Evolutionary conservation across 2,797 vertebrate genomes (phyloP), one percentile per base, ranked within the genome.

Genomic region (Synaphobranchus kaupii): DNA sequence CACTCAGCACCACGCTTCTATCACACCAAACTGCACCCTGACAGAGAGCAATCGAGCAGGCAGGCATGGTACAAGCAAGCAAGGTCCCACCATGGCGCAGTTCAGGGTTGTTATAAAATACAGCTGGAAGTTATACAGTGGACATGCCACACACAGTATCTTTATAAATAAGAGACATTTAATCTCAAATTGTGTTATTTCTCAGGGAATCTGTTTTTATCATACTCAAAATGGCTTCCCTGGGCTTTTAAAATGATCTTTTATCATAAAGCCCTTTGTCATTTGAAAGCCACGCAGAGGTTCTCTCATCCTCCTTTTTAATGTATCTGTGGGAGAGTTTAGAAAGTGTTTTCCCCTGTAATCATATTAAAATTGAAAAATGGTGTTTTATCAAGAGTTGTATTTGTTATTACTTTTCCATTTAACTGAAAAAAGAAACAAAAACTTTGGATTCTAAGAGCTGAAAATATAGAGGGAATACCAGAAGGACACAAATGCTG

Each of bases 1-100:
- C 92, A 90, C 90, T 89, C 88, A 85, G 87, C 90, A 91, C 88
- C 90, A 89, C 91, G 88, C 73, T 10, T 91, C 91, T 92, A 88
- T 87, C 88, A 92, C 90, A 91, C 92, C 81, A 85, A 60, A 80
- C 56, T 50, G 6, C 28, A 68, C 48, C 48, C 84, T 34, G 83
- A 63, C 60, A 39, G 80, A 66, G 52, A 39, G 47, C 44, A 22
- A 54, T 81, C 80, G 73, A 88, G 73, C 89, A 89, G 52, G 15
- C 50, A 3, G 4, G 82, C n/a, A 7, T 25, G 22, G 9, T 4
- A 17, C 58, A n/a, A 44, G 54, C 20, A 28, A 48, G 39, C 22
- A 0, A 31, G 81, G 10, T 44, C 83, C 7, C 15, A 47, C 31
- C 28, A 1, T 10, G n/a, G 1, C 1, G 7, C n/a, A 54, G 22